Conservation (phyloP, 2,113 vertebrate genomes). For the Platichthys flesus region DNA sequence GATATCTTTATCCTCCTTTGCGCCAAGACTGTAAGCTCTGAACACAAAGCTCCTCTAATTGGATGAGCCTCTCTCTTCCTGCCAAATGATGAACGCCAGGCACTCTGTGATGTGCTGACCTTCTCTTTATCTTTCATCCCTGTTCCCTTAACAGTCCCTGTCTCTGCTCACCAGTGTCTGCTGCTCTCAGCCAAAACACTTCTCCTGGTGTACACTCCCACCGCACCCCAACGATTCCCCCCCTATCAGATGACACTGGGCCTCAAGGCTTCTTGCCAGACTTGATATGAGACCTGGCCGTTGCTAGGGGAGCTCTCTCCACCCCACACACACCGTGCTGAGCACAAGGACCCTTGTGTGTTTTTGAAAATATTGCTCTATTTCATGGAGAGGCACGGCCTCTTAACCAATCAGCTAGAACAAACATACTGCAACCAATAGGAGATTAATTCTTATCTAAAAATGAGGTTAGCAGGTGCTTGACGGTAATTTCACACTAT, state of each 20-base stretch:
- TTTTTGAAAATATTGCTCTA: constrained; percentile 48
- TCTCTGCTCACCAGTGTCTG: constrained; percentile 28
- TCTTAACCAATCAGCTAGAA: constrained; percentile 6
- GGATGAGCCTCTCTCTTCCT: constrained; percentile 58
- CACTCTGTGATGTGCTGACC: constrained; percentile 52
- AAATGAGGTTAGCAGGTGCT: constrained; percentile 22
- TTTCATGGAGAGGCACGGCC: constrained; percentile 16
- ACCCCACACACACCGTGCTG: constrained; percentile 42
- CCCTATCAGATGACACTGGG: constrained; percentile 74
- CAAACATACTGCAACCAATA: background rate
- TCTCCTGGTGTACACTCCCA: constrained; percentile 25
- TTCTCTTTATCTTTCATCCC: constrained; percentile 60
- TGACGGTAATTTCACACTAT: constrained; percentile 14
- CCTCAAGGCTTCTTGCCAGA: constrained; percentile 70
- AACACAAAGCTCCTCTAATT: constrained; percentile 70
- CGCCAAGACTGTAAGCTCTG: constrained; percentile 52
- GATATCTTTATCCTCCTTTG: constrained; percentile 60
- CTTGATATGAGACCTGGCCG: constrained; percentile 70
- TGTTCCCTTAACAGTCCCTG: constrained; percentile 43
- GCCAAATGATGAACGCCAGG: constrained; percentile 49
- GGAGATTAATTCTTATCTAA: background rate
- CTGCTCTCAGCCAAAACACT: constrained; percentile 64
- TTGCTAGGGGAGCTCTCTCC: constrained; percentile 65
- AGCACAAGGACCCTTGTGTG: background rate
- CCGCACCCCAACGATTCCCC: constrained; percentile 42